Evolutionary conservation across 2,113 vertebrate genomes (phyloP), one percentile per base, ranked within the genome.

Genomic region (Brachionichthys hirsutus): DNA sequence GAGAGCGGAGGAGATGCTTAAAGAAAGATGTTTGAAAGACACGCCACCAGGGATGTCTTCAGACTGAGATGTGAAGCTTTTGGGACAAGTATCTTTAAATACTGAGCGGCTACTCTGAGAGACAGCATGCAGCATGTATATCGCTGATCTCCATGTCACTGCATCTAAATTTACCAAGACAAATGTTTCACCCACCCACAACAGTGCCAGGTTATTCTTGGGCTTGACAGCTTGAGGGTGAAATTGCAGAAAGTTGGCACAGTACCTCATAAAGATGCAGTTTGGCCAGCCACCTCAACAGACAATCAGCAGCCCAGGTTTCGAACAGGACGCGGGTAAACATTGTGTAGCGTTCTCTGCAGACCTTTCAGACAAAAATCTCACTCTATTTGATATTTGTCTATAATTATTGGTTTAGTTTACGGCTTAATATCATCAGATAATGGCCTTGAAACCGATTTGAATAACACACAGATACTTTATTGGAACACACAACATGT

Each of bases 241-340:
- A 67, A 58, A 71, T 70, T 77, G 62, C 75, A 53, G 65, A 41
- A 67, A 62, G 46, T 75, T 84, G 81, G 81, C 80, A 72, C 48
- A 0, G 9, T 19, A 75, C 85, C 83, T 85, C 79, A 83, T 83
- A 75, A 69, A 79, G 70, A 64, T 76, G 77, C 58, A 73, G 68
- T 78, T 85, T 87, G 83, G 83, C 77, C 81, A 65, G 64, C 60
- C 80, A 71, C 74, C 79, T 69, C 0, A 13, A 67, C 83, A 85
- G 85, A 84, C 56, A 45, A 67, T 75, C 62, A 45, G 58, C 56
- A 66, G 67, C 56, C 55, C 71, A 65, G 81, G 70, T 80, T 81
- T 59, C n/a, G 48, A 67, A 68, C 64, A 77, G 80, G 68, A 78
- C 69, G 49, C 18, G 2, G 57, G 67, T 73, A 67, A 78, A 74